These are phyloP conservation scores for Oreocharis arfaki DNA, from an alignment of 2,113 vertebrate species.

Conservation along the genomic window DNA sequence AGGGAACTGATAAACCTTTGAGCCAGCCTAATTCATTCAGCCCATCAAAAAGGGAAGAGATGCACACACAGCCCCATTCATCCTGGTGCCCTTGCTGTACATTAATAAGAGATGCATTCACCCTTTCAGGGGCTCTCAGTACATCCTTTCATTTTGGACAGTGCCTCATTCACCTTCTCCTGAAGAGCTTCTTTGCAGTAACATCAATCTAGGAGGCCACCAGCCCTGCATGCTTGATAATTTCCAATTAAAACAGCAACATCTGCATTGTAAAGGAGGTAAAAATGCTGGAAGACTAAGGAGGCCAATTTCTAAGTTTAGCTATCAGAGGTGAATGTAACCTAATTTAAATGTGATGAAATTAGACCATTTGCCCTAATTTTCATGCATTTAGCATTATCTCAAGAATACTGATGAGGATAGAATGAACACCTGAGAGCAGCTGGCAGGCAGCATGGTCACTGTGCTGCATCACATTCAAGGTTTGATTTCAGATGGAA, in stretches of 20 bases:
- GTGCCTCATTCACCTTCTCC: conserved; percentile 45
- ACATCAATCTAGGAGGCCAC: background rate
- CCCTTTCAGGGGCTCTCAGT: conserved; percentile 27
- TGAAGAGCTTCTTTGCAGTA: conserved; percentile 7
- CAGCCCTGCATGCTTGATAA: background rate
- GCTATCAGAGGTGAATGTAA: conserved; percentile 16
- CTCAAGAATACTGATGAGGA: background rate
- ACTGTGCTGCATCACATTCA: background rate
- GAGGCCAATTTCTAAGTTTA: conserved; percentile 58
- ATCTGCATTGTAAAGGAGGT: background rate
- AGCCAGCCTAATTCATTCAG: conserved; percentile 26
- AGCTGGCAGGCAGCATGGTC: background rate
- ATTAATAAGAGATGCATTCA: conserved; percentile 14
- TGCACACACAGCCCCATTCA: conserved; percentile 43
- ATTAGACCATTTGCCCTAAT: conserved; percentile 45
- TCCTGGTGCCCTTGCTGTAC: background rate
- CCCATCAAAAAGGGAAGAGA: background rate
- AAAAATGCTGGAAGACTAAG: conserved; percentile 8
- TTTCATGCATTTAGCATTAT: conserved; percentile 1
- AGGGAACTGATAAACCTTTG: conserved; percentile 33
- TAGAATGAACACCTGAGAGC: background rate
- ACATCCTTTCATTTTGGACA: conserved; percentile 25
- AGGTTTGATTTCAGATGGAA: background rate
- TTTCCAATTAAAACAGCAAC: conserved; percentile 13
- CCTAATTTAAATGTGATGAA: conserved; percentile 55